These are phyloP conservation scores for Rutilus rutilus DNA, from an alignment of 2,113 vertebrate genomes.

Conservation along the genomic window DNA sequence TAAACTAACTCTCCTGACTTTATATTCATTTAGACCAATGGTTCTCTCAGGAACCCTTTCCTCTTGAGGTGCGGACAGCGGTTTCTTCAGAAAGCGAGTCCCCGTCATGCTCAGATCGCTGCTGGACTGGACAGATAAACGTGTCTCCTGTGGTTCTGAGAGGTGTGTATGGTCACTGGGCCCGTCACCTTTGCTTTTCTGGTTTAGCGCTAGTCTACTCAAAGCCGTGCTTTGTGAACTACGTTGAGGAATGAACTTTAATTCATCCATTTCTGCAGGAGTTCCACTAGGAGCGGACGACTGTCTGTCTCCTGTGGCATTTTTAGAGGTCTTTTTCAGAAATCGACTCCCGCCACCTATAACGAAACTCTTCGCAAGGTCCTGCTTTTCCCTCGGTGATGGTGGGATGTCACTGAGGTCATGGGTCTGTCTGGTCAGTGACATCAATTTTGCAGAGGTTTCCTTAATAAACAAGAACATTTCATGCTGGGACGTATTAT, in stretches of 20 bases:
- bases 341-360: conserved; percentile 70
- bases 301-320: conserved; percentile 47
- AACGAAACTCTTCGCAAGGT: conserved; percentile 33
- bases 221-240: conserved; percentile 61
- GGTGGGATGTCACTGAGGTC: conserved; percentile 57
- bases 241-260: conserved; percentile 50
- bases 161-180: background rate
- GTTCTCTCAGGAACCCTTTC: conserved; percentile 3
- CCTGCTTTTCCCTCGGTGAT: conserved; percentile 13
- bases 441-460: conserved; percentile 17
- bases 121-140: conserved; percentile 50
- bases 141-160: background rate
- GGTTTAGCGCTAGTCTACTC: conserved; percentile 1
- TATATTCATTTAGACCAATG: conserved; percentile 1
- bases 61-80: background rate
- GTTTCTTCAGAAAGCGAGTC: conserved; percentile 69
- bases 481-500: background rate
- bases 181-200: conserved; percentile 45
- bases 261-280: conserved; percentile 20
- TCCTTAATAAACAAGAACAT: conserved; percentile 55
- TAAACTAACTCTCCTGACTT: conserved; percentile 50
- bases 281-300: conserved; percentile 40
- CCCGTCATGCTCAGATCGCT: conserved; percentile 4
- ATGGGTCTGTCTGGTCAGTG: background rate
- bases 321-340: conserved; percentile 70